Base-by-base conservation (phyloP, 2,113 vertebrate species). In the Tychaedon coryphoeus region DNA sequence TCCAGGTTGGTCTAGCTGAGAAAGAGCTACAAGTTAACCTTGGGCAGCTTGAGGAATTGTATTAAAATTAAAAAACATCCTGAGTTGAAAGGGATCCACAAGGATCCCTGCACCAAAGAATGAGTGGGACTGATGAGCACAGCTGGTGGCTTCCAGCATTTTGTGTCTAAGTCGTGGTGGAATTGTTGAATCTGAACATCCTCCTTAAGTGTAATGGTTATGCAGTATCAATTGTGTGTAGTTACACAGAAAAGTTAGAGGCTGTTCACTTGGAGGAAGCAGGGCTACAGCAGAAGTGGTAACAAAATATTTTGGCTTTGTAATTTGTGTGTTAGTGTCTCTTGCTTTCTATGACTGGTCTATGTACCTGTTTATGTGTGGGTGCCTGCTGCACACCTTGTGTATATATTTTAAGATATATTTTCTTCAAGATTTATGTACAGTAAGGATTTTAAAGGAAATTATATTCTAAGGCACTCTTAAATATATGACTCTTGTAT, bases 301-400 rank as follows among this genome's bases (percentile, higher is more conserved):
- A 57, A 57, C 45, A 66, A 62, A 92, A 24, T 34, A 4, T 26
- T 80, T 26, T 53, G 34, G 42, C 67, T 80, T 65, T 86, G 67
- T 79, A 42, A 14, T 75, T 85, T 28, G 43, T 25, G n/a, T 67
- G 66, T 62, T n/a, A 13, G 16, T 19, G 22, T 61, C 1, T 3
- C 26, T 61, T 33, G 10, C 56, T 66, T 77, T 83, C 47, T 74
- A 0, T 80, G 80, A n/a, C 29, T 54, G 23, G 12, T 66, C 43
- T 43, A 4, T 36, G 6, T 0, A 0, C 3, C 15, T 65, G 66
- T 1, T 1, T 33, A 4, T 20, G 7, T 31, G 4, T 25, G 45
- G 8, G 19, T 53, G 26, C 58, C 34, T 62, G 6, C 58, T 48
- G 51, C 38, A 24, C 33, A 20, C 34, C 38, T 28, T 22, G 3